Evolutionary conservation across 2,113 vertebrate species (phyloP).

Genomic region (Notarius lentiginosus): DNA sequence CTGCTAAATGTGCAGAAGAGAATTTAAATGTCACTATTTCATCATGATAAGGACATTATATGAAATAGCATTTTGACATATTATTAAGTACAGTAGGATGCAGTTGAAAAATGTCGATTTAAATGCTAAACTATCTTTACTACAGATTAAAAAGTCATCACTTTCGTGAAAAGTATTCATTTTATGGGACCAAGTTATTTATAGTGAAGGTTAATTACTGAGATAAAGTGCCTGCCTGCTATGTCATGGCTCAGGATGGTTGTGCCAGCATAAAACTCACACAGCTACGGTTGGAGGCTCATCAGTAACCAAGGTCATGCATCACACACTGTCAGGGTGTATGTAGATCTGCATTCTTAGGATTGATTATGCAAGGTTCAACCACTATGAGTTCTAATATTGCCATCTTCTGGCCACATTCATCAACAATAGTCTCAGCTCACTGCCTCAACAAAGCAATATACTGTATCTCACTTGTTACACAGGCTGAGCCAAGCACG

Average conservation of each 20-base stretch:
- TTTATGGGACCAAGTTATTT: neutral
- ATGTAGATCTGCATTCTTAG: conserved; percentile 10
- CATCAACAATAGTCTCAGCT: neutral
- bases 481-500: neutral
- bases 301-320: neutral
- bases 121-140: neutral
- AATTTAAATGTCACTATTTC: neutral
- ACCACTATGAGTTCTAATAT: conserved; percentile 18
- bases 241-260: neutral
- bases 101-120: neutral
- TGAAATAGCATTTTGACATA: neutral
- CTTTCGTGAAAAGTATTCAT: neutral
- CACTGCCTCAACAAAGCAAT: neutral
- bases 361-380: conserved; percentile 2
- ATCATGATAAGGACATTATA: neutral
- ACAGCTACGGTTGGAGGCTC: neutral
- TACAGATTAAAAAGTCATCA: neutral
- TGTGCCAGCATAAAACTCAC: neutral
- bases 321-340: neutral
- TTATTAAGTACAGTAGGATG: neutral
- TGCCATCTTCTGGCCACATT: conserved; percentile 52
- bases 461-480: neutral
- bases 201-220: conserved; percentile 7
- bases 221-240: neutral
- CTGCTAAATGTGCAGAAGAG: neutral